phyloP scores from a whole-genome alignment of 2,797 vertebrate genomes.

The Jordanella pulchra region DNA sequence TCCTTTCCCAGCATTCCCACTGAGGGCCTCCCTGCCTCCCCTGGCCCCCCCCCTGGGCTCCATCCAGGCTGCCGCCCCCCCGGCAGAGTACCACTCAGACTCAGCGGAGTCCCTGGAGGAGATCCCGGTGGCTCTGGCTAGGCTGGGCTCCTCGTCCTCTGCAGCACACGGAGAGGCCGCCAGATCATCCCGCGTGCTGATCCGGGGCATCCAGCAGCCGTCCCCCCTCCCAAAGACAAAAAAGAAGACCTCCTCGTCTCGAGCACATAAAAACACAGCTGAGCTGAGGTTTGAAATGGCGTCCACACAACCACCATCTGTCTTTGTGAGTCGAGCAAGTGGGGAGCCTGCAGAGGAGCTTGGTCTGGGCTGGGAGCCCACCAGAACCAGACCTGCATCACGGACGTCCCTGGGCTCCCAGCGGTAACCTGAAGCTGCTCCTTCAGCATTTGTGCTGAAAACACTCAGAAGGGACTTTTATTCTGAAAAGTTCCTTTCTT shows the following conservation, averaged over 20 bases:
- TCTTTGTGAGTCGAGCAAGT: constrained; percentile 86
- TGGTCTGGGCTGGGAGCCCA: constrained; percentile 53
- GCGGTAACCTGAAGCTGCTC: constrained; percentile 7
- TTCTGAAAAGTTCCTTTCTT: constrained; percentile 37
- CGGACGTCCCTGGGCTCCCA: constrained; percentile 38
- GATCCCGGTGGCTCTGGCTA: constrained; percentile 87
- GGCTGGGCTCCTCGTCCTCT: constrained; percentile 81
- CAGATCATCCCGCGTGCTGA: background rate
- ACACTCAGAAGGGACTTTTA: constrained; percentile 27
- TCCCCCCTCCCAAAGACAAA: constrained; percentile 73
- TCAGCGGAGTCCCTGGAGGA: constrained; percentile 91
- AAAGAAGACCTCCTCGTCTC: constrained; percentile 63
- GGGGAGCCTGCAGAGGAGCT: constrained; percentile 57
- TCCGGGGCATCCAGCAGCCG: constrained; percentile 38
- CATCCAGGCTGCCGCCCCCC: constrained; percentile 78
- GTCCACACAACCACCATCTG: constrained; percentile 64
- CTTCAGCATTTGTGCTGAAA: background rate
- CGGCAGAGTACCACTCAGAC: constrained; percentile 87
- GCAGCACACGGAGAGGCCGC: constrained; percentile 15
- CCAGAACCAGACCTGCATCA: constrained; percentile 27
- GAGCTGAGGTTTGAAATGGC: constrained; percentile 79
- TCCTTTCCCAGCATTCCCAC: constrained; percentile 77
- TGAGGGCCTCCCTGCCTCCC: constrained; percentile 67
- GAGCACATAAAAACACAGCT: background rate
- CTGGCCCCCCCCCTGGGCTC: constrained; percentile 53